Conservation (phyloP, 2,888 invertebrate species). For the Marronus borbonicus region DNA sequence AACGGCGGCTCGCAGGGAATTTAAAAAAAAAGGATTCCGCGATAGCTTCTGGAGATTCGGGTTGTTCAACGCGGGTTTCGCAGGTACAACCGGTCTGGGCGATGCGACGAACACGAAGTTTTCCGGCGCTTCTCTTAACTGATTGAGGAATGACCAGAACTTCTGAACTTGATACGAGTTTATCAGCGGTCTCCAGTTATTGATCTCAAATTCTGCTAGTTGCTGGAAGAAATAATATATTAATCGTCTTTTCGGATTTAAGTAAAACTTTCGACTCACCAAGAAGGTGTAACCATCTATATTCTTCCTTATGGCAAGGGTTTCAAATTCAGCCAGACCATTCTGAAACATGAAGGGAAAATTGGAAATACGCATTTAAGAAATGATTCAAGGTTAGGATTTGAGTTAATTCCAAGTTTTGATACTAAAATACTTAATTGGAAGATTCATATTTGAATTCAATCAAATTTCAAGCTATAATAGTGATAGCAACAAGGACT, state of each 20-base stretch:
- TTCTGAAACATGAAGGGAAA: conserved; percentile 53
- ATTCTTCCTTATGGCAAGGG: conserved; percentile 51
- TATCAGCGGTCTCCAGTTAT: conserved; percentile 42
- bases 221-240: conserved; percentile 35
- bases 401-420: too few species aligned
- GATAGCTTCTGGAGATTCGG: conserved; percentile 3
- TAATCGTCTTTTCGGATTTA: background rate
- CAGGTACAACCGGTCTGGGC: background rate
- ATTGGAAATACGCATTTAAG: background rate
- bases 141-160: conserved; percentile 40
- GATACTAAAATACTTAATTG: too few species aligned
- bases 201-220: conserved; percentile 47
- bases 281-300: conserved; percentile 56
- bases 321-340: conserved; percentile 53
- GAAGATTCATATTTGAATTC: too few species aligned
- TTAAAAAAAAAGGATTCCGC: background rate
- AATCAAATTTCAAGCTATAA: too few species aligned
- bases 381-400: too few species aligned
- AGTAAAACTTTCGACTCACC: conserved; percentile 52
- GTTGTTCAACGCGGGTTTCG: background rate
- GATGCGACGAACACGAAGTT: conserved; percentile 15
- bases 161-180: conserved; percentile 26
- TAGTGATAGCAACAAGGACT: too few species aligned
- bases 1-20: conserved; percentile 2
- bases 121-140: conserved; percentile 32